phyloP scores from a whole-genome alignment of 2,888 invertebrate genomes.

The Julus scanicus region DNA sequence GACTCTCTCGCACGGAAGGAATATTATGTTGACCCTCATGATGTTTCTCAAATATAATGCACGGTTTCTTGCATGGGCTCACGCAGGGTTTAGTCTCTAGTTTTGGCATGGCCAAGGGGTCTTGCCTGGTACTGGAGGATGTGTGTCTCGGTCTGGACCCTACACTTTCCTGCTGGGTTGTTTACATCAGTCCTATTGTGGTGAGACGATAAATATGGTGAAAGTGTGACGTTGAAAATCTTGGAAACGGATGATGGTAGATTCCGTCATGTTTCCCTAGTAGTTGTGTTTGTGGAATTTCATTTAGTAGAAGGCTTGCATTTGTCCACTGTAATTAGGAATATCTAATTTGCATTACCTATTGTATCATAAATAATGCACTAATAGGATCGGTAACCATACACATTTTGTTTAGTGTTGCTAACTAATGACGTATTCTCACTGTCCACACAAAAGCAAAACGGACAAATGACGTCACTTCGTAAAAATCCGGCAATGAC shows the following conservation, averaged over 20 bases:
- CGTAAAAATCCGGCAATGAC: too few species aligned
- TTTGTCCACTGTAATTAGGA: too few species aligned
- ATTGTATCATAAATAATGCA: too few species aligned
- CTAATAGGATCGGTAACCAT: too few species aligned
- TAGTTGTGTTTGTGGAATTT: not conserved
- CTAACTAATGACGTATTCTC: too few species aligned
- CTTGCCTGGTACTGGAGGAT: not conserved
- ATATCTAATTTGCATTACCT: too few species aligned
- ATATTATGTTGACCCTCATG: slow-evolving; percentile 24
- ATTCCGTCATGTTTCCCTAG: not conserved
- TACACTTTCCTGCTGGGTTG: slow-evolving; percentile 9
- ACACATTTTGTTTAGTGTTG: too few species aligned
- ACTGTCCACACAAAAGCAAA: too few species aligned
- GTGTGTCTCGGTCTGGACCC: not conserved
- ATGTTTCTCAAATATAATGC: not conserved
- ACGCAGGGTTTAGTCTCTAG: not conserved
- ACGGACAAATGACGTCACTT: too few species aligned
- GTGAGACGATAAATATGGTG: slow-evolving; percentile 27
- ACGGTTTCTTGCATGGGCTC: not conserved
- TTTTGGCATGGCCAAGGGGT: not conserved
- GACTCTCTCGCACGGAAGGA: not conserved
- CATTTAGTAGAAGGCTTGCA: too few species aligned
- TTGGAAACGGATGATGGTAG: not conserved
- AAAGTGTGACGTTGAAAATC: not conserved
- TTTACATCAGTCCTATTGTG: slow-evolving; percentile 7